Evolutionary conservation across 2,113 vertebrate genomes (phyloP).

Genomic region (Megaceryle maxima): DNA sequence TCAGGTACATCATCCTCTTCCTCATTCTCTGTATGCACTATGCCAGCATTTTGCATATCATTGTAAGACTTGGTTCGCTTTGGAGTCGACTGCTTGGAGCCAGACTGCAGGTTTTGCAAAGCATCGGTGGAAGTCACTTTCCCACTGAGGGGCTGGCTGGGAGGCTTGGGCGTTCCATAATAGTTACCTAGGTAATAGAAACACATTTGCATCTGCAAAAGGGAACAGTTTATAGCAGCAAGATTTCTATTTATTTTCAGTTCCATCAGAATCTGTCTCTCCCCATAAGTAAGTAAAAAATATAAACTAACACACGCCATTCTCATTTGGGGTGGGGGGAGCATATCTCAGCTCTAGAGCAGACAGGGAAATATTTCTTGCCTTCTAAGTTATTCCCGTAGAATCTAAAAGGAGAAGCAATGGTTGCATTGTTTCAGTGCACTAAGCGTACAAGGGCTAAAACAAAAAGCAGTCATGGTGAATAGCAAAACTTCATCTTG

Average conservation of each 20-base stretch:
- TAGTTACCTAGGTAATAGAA: slow-evolving; percentile 97
- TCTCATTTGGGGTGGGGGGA: neutral
- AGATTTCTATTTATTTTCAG: neutral
- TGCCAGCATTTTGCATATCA: slow-evolving; percentile 99
- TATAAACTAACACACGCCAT: neutral
- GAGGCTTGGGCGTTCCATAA: slow-evolving; percentile 99
- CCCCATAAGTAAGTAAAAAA: neutral
- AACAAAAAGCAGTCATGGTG: slow-evolving; percentile 65
- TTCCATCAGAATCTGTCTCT: neutral
- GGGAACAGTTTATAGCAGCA: slow-evolving; percentile 28
- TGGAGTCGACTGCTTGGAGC: slow-evolving; percentile 91
- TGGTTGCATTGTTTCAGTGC: slow-evolving; percentile 68
- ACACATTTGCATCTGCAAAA: slow-evolving; percentile 85
- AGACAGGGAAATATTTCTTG: slow-evolving; percentile 24
- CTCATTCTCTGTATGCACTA: slow-evolving; percentile 92
- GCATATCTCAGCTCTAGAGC: slow-evolving; percentile 41
- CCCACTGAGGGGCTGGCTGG: slow-evolving; percentile 93
- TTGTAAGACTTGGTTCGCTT: slow-evolving; percentile 97
- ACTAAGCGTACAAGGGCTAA: slow-evolving; percentile 64
- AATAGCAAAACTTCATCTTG: slow-evolving; percentile 69
- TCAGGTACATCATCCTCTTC: slow-evolving; percentile 96
- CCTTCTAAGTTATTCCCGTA: slow-evolving; percentile 20
- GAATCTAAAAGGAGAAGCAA: slow-evolving; percentile 47
- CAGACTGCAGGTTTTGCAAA: slow-evolving; percentile 88
- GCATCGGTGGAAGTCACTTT: slow-evolving; percentile 96